Evolutionary conservation across 2,888 invertebrate genomes (phyloP), one percentile per base, ranked within the genome.

Genomic region (Acleris literana): DNA sequence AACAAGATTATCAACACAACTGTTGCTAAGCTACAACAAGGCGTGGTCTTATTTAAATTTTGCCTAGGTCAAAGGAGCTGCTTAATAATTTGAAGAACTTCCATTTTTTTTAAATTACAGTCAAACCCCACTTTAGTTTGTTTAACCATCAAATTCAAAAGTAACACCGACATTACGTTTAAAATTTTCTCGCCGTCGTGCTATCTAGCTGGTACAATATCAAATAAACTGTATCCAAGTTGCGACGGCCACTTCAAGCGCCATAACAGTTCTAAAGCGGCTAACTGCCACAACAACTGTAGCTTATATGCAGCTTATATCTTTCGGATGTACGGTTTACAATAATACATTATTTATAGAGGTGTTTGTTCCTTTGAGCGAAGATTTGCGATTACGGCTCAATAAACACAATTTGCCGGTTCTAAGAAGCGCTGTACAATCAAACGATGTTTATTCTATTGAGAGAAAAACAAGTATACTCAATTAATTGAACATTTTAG

Each of bases 201-300:
- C 39, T 39, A 13, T 9, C 9, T 39, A 4, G 25, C 39, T 13
- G 13, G 39, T 39, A 13, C 4, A 20, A 6, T 43, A 22, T 18
- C 43, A 20, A 39, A 55, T 55, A 55, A 55, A 55, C 18, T 39
- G 18, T n/a, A 16, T 7, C 20, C 7, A 43, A 54, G 54, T 39
- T n/a, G 46, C 16, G 20, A 20, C 20, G 16, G 55, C 16, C 20
- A 39, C 55, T 43, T 39, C 17, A 33, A 54, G 33, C 1, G 16
- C 55, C 7, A 55, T 55, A 55, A 55, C 55, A 55, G 22, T 55
- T 55, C 39, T 55, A 55, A 55, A 55, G 39, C 39, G 55, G 33
- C 54, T 39, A 55, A 55, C 55, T 43, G 55, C n/a, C 55, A 55
- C 18, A 55, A 54, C 54, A 54, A 55, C 43, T 20, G 20, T 22